Conservation (phyloP, 2,888 invertebrate species). For the Ochropleura plecta region DNA sequence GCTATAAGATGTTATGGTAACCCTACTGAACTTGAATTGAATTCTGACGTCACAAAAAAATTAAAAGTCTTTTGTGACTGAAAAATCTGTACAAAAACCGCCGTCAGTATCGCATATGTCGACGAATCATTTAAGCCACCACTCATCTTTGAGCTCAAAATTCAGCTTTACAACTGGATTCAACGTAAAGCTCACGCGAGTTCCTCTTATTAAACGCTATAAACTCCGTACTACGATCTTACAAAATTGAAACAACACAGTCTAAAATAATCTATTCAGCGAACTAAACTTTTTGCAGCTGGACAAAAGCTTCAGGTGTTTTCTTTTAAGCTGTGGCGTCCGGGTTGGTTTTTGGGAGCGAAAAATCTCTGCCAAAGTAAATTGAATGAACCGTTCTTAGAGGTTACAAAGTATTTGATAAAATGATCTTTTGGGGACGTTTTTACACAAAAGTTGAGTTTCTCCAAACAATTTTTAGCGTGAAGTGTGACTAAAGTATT, state of each 20-base stretch:
- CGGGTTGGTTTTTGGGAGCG: slow-evolving; percentile 12
- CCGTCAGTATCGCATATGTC: neutral
- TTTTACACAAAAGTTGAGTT: slow-evolving; percentile 18
- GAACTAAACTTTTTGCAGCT: slow-evolving; percentile 15
- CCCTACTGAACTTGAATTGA: neutral
- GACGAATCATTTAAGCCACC: neutral
- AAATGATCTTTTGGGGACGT: slow-evolving; percentile 30
- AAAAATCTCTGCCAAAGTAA: slow-evolving; percentile 34
- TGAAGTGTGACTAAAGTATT: neutral
- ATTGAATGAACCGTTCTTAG: slow-evolving; percentile 40
- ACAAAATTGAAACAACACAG: slow-evolving; percentile 70
- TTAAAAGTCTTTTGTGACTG: neutral
- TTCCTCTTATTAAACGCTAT: slow-evolving; percentile 74
- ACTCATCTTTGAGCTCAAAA: slow-evolving; percentile 34
- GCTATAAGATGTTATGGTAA: too few species aligned
- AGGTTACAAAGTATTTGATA: slow-evolving; percentile 39
- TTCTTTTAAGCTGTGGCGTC: slow-evolving; percentile 57
- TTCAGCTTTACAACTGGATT: slow-evolving; percentile 41
- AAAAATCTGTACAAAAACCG: slow-evolving; percentile 4
- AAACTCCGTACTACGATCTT: slow-evolving; percentile 64
- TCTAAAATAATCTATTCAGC: slow-evolving; percentile 26
- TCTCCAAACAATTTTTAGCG: neutral
- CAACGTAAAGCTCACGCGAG: slow-evolving; percentile 47
- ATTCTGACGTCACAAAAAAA: neutral
- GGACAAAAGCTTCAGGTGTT: neutral